These are phyloP conservation scores for Lanius ludovicianus DNA, from an alignment of 2,113 vertebrate species.

Conservation along the genomic window DNA sequence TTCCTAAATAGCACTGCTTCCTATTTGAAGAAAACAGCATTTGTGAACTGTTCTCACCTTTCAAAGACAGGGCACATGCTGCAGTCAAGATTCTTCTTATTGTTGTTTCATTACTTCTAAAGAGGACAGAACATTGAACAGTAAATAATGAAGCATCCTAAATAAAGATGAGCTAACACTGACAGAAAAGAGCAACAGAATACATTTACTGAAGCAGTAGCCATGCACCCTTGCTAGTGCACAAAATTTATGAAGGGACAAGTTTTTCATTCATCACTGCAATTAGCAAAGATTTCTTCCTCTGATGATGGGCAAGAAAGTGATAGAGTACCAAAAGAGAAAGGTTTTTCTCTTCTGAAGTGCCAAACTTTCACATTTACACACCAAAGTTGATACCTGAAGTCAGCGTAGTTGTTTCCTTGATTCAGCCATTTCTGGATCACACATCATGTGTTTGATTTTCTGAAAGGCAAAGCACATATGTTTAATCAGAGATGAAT, in stretches of 20 bases:
- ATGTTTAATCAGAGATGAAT: background rate
- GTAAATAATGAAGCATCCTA: background rate
- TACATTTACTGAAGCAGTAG: background rate
- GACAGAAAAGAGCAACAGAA: background rate
- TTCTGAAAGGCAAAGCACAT: background rate
- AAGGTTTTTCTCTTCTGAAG: background rate
- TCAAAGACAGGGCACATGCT: background rate
- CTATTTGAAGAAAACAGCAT: background rate
- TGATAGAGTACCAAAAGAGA: background rate
- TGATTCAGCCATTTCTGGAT: background rate
- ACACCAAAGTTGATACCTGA: background rate
- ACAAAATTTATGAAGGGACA: background rate
- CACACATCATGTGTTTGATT: background rate
- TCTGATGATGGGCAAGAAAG: background rate
- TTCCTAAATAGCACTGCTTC: background rate
- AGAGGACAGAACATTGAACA: background rate
- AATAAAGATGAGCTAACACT: background rate
- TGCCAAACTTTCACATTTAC: background rate
- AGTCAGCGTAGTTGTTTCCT: background rate
- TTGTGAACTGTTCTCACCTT: background rate
- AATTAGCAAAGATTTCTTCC: background rate
- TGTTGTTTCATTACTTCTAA: background rate
- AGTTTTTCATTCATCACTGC: background rate
- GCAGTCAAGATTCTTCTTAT: background rate
- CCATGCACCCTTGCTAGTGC: background rate